phyloP scores from a whole-genome alignment of 2,113 vertebrate species.

The Hippocampus abdominalis region DNA sequence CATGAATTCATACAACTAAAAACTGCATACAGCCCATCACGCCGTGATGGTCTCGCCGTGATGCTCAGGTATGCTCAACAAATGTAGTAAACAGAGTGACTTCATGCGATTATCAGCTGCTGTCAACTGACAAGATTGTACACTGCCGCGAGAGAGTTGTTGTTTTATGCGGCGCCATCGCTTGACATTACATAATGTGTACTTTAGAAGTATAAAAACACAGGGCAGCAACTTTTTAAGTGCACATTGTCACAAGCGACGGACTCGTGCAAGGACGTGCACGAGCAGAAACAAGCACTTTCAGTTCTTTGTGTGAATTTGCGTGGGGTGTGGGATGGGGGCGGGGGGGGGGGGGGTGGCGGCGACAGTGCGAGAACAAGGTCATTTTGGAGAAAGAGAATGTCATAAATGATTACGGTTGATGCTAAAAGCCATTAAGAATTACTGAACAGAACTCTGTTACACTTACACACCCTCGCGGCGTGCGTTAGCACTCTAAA shows the following conservation, averaged over 20 bases:
- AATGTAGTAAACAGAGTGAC: slow-evolving; percentile 1
- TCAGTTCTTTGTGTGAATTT: slow-evolving; percentile 14
- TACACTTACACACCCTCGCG: slow-evolving; percentile 20
- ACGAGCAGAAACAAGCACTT: slow-evolving; percentile 3
- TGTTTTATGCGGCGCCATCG: slow-evolving; percentile 3
- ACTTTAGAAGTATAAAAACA: background rate
- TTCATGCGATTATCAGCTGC: slow-evolving; percentile 14
- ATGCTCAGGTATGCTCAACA: background rate
- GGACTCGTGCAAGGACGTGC: background rate
- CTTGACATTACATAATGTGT: slow-evolving; percentile 2
- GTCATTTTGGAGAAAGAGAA: slow-evolving; percentile 47
- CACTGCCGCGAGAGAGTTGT: background rate
- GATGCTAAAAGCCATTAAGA: slow-evolving; percentile 65
- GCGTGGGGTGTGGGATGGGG: no score
- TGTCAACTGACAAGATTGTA: background rate
- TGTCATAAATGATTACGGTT: slow-evolving; percentile 57
- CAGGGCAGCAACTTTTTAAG: background rate
- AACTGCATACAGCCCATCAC: slow-evolving; percentile 4
- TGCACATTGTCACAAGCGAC: background rate
- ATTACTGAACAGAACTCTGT: slow-evolving; percentile 51
- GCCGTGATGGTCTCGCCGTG: slow-evolving; percentile 6
- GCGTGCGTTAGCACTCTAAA: slow-evolving; percentile 36
- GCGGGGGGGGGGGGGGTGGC: background rate
- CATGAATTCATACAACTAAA: slow-evolving; percentile 14
- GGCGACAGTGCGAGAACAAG: slow-evolving; percentile 35